Percentiles rank a stretch among this genome's conserved stretches.
Evolutionary conservation across 1,140 invertebrate species (phyloP).

Genomic region (Zaprionus lachaisei): DNA sequence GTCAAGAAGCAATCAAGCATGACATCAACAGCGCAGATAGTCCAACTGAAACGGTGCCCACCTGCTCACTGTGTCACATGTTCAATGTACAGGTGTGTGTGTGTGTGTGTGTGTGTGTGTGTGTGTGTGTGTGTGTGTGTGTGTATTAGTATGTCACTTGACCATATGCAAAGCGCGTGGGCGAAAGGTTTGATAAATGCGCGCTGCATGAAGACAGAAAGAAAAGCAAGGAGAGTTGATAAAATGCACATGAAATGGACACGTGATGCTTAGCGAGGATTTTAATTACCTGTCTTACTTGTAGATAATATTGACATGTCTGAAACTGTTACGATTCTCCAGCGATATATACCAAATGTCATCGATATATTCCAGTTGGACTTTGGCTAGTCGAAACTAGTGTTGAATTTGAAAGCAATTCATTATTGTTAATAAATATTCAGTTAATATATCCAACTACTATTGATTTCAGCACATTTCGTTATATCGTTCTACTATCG

Average conservation of each 20-base stretch:
- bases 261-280: constrained; percentile 14
- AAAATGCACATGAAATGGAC: constrained; percentile 20
- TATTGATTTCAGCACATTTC: too few relatives aligned
- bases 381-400: too few relatives aligned
- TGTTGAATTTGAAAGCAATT: too few relatives aligned
- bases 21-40: constrained; percentile 28
- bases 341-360: too few relatives aligned
- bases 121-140: background rate
- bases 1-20: constrained; percentile 46
- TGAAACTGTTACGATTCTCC: too few relatives aligned
- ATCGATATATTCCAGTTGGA: too few relatives aligned
- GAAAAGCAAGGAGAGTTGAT: constrained; percentile 6
- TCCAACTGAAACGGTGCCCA: background rate
- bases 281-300: background rate
- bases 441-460: too few relatives aligned
- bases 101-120: constrained; percentile 5
- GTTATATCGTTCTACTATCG: background rate
- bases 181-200: constrained; percentile 14
- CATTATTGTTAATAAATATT: too few relatives aligned
- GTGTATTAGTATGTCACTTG: constrained; percentile 44
- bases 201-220: background rate
- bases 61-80: constrained; percentile 30
- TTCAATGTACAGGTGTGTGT: background rate
- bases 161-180: constrained; percentile 41
- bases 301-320: background rate